These are phyloP conservation scores for Lochmaea capreae DNA, from an alignment of 2,888 invertebrate species.

Conservation along the genomic window DNA sequence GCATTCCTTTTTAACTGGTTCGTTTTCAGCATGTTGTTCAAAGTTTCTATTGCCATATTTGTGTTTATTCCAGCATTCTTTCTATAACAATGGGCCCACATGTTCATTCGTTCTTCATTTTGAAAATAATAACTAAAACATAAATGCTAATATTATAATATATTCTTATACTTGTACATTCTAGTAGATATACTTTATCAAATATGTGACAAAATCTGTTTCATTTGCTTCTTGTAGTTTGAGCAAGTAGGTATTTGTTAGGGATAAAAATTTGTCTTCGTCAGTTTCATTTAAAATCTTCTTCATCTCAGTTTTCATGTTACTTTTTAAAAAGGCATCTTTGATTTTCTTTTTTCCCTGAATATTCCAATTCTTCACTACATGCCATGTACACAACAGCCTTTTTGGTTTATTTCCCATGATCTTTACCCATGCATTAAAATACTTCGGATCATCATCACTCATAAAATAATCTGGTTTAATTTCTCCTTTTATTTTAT, in stretches of 20 bases:
- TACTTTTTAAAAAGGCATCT: constrained; percentile 28
- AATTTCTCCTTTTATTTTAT: constrained; percentile 33
- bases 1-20: constrained; percentile 41
- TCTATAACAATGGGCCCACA: constrained; percentile 48
- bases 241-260: not conserved
- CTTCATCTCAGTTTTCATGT: constrained; percentile 42
- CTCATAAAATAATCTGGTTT: constrained; percentile 41
- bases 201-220: constrained; percentile 45
- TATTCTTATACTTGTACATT: constrained; percentile 11
- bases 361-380: constrained; percentile 36
- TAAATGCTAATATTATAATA: constrained; percentile 12
- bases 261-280: constrained; percentile 1
- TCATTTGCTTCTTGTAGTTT: constrained; percentile 44
- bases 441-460: constrained; percentile 35
- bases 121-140: constrained; percentile 47
- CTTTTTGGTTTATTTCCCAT: constrained; percentile 40
- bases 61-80: too few relatives aligned
- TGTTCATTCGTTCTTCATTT: constrained; percentile 39
- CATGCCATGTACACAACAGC: constrained; percentile 48
- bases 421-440: constrained; percentile 27
- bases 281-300: constrained; percentile 43
- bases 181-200: constrained; percentile 34
- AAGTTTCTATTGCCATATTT: constrained; percentile 48
- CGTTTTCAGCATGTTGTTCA: constrained; percentile 46
- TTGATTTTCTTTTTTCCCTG: constrained; percentile 39